phyloP scores from a whole-genome alignment of 2,113 vertebrate species.

The Prionailurus viverrinus region DNA sequence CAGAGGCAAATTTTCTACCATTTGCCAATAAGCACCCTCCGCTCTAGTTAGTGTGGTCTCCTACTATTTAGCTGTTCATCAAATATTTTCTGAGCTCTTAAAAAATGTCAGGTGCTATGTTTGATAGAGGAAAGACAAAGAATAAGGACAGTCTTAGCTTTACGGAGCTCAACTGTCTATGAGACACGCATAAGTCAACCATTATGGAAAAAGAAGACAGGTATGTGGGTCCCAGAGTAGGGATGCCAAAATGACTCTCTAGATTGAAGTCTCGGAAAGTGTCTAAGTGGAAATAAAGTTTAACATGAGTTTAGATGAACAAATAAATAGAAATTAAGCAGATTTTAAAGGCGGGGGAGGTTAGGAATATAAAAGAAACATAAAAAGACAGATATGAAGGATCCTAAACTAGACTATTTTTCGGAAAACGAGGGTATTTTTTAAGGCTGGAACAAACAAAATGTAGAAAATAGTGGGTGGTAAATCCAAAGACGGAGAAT shows the following conservation, averaged over 20 bases:
- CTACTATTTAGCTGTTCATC: neutral
- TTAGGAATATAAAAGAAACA: neutral
- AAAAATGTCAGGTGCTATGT: neutral
- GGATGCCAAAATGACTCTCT: neutral
- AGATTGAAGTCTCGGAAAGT: neutral
- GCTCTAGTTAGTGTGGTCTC: neutral
- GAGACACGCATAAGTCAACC: neutral
- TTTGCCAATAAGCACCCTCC: neutral
- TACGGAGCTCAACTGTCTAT: neutral
- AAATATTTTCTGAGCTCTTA: neutral
- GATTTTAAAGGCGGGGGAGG: neutral
- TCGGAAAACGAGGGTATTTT: neutral
- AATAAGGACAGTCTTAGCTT: neutral
- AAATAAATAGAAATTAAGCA: neutral
- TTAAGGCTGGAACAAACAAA: neutral
- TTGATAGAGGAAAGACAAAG: neutral
- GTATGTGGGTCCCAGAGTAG: too few species aligned
- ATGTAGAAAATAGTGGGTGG: neutral
- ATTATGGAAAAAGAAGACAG: neutral
- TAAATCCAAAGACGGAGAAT: neutral
- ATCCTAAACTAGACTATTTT: neutral
- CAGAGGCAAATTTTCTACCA: neutral
- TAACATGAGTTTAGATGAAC: neutral
- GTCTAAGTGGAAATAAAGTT: neutral
- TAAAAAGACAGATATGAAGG: neutral